Evolutionary conservation across 2,113 vertebrate genomes (phyloP).

Genomic region (Coptodon rendalli): DNA sequence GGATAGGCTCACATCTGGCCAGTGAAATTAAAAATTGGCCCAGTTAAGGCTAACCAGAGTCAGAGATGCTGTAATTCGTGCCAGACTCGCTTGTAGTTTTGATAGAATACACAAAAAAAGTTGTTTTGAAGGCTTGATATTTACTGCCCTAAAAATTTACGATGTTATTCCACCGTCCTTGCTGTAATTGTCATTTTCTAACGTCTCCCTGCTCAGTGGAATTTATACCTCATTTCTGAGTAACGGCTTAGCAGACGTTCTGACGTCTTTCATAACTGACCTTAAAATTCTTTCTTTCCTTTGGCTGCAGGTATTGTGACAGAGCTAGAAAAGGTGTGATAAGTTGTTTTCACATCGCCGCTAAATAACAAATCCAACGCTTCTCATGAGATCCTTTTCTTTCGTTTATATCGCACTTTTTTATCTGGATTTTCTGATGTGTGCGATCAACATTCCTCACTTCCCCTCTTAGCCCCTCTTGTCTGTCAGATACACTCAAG

Average conservation of each 20-base stretch:
- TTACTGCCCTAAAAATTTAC: conserved; percentile 27
- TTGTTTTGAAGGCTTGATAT: neutral
- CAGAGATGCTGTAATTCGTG: neutral
- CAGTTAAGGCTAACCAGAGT: neutral
- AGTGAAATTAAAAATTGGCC: neutral
- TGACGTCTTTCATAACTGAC: neutral
- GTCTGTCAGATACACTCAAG: neutral
- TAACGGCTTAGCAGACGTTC: conserved; percentile 31
- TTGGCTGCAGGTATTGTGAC: neutral
- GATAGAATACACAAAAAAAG: conserved; percentile 20
- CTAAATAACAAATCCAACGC: neutral
- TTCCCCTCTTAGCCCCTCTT: neutral
- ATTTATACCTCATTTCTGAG: conserved; percentile 4
- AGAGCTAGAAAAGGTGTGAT: neutral
- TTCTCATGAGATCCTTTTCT: neutral
- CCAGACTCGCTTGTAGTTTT: neutral
- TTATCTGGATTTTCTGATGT: neutral
- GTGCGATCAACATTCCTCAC: neutral
- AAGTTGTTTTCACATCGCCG: neutral
- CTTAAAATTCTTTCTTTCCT: neutral
- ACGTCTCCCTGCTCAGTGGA: neutral
- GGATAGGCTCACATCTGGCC: neutral
- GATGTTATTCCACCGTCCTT: neutral
- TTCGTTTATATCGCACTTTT: neutral
- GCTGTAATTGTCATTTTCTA: conserved; percentile 25